Percentiles rank a stretch among this genome's conserved stretches.
Conservation (phyloP, 2,113 vertebrate genomes). For the Odontophorus gujanensis region DNA sequence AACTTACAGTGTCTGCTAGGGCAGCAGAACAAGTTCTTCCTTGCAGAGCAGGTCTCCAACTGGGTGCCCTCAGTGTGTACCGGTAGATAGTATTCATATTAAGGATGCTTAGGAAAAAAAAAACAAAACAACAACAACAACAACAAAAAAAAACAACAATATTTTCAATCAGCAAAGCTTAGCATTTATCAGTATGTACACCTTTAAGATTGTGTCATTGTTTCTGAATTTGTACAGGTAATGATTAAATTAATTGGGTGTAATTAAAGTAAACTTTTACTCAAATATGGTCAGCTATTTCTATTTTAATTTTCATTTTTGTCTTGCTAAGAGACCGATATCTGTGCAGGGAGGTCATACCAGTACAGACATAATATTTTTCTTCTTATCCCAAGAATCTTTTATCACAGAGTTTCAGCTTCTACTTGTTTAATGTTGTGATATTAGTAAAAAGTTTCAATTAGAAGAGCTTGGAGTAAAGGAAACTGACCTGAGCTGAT, state of each 20-base stretch:
- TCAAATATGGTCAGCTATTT: background rate
- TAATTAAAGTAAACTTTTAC: background rate
- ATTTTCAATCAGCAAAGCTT: background rate
- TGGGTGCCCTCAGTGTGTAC: background rate
- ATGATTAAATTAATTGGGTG: background rate
- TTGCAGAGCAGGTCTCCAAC: background rate
- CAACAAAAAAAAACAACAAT: too few relatives aligned
- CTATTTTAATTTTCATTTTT: background rate
- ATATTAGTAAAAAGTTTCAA: background rate
- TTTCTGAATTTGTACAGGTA: background rate
- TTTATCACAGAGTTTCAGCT: background rate
- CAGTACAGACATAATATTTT: background rate
- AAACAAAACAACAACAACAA: too few relatives aligned
- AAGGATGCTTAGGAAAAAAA: background rate
- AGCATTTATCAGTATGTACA: background rate
- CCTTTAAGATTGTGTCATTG: background rate
- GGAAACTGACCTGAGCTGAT: background rate
- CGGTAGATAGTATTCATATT: background rate
- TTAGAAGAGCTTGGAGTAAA: background rate
- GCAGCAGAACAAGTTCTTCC: background rate
- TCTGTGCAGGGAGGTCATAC: background rate
- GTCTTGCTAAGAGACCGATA: background rate
- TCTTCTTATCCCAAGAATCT: background rate
- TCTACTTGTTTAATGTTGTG: background rate
- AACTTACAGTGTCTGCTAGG: background rate